Percentiles rank a stretch among this genome's conserved stretches.
Evolutionary conservation across 1,140 invertebrate genomes (phyloP).

Genomic region (Drosophila sulfurigaster): DNA sequence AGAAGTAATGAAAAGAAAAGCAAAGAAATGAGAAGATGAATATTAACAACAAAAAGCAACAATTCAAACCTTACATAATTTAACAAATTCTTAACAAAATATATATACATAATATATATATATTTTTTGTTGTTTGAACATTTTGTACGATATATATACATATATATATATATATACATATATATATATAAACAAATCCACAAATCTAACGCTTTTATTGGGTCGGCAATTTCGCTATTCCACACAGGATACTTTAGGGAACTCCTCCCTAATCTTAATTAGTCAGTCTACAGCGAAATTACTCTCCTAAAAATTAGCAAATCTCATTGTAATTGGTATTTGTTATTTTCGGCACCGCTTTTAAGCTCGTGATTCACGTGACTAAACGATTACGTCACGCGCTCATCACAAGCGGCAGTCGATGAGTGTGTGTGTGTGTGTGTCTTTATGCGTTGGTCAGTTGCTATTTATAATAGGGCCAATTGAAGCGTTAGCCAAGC

Average conservation of each 20-base stretch:
- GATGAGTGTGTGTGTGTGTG: constrained; percentile 11
- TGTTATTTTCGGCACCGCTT: background rate
- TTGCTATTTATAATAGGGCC: constrained; percentile 38
- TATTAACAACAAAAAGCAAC: constrained; percentile 21
- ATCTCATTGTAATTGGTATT: background rate
- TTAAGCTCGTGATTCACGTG: constrained; percentile 26
- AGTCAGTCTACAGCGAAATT: background rate
- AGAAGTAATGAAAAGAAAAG: background rate
- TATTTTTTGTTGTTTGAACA: constrained; percentile 50
- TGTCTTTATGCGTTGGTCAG: constrained; percentile 28
- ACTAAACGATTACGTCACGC: constrained; percentile 34
- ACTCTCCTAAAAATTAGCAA: background rate
- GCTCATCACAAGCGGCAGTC: constrained; percentile 11
- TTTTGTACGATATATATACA: constrained; percentile 49
- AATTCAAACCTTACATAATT: constrained; percentile 38
- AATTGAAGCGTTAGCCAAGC: constrained; percentile 46
- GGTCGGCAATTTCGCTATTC: background rate
- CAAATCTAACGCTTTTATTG: constrained; percentile 17
- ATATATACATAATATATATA: constrained; percentile 43
- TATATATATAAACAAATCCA: constrained; percentile 43
- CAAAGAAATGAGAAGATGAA: no score
- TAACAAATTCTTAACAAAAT: constrained; percentile 41
- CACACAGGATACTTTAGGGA: background rate
- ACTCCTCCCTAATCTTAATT: background rate
- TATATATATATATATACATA: constrained; percentile 44